A percentile compares a stretch with the other conserved stretches of the same genome.
Evolutionary conservation across 2,797 vertebrate genomes (phyloP).

Genomic region (Anguilla pacifica): DNA sequence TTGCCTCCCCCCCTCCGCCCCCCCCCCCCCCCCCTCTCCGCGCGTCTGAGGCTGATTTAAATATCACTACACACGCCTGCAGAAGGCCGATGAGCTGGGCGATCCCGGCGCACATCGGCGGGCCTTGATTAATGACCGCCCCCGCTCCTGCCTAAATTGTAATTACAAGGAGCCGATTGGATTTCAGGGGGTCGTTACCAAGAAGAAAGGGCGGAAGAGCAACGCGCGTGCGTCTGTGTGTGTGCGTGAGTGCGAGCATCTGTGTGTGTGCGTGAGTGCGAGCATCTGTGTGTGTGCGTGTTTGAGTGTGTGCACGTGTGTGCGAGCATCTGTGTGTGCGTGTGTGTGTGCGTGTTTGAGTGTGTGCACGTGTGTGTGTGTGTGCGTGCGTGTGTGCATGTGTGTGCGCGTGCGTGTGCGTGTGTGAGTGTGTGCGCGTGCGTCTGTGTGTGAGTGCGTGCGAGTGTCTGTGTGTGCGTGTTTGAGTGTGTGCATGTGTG

Average conservation of each 20-base stretch:
- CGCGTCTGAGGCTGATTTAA: constrained; percentile 31
- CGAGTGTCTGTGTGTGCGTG: not conserved
- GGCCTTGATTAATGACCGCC: constrained; percentile 54
- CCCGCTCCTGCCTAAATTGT: constrained; percentile 47
- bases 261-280: not conserved
- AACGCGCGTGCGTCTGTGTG: not conserved
- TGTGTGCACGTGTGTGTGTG: no score
- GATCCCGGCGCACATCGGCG: constrained; percentile 34
- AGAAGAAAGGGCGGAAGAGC: constrained; percentile 34
- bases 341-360: no score
- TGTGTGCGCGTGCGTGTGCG: not conserved
- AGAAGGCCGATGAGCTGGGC: constrained; percentile 22
- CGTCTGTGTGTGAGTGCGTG: not conserved
- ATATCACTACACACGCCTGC: constrained; percentile 34
- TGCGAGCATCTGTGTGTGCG: not conserved
- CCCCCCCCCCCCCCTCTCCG: not conserved
- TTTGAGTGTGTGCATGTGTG: not conserved
- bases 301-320: not conserved
- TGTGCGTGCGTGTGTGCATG: no score
- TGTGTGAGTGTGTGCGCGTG: not conserved
- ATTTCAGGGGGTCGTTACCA: constrained; percentile 38
- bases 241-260: not conserved
- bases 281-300: not conserved
- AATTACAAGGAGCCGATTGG: constrained; percentile 52
- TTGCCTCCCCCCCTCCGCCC: not conserved